phyloP scores from a whole-genome alignment of 2,113 vertebrate genomes.

The Caranx ignobilis region DNA sequence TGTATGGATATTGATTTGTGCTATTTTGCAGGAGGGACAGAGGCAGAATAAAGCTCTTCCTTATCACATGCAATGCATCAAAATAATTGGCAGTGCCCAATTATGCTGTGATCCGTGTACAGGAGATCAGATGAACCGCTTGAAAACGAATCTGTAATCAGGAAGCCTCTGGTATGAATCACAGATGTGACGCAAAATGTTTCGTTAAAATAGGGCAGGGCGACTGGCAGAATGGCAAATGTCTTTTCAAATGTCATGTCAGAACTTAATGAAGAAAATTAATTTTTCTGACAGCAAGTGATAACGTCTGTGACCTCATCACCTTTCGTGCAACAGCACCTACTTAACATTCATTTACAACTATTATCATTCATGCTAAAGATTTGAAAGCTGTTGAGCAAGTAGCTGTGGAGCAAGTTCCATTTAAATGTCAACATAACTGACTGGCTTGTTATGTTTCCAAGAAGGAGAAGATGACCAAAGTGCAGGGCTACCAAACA shows the following conservation, averaged over 20 bases:
- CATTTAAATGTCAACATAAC: neutral
- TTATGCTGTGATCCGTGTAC: constrained; percentile 76
- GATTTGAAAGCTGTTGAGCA: constrained; percentile 3
- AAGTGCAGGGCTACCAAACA: neutral
- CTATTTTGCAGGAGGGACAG: constrained; percentile 46
- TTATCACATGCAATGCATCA: constrained; percentile 70
- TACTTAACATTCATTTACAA: constrained; percentile 29
- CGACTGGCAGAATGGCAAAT: constrained; percentile 6
- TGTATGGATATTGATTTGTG: constrained; percentile 60
- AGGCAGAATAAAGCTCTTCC: constrained; percentile 56
- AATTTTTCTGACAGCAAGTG: constrained; percentile 13
- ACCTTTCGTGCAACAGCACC: constrained; percentile 9
- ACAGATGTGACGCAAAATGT: constrained; percentile 50
- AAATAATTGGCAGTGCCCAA: constrained; percentile 73
- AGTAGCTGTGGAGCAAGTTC: constrained; percentile 19
- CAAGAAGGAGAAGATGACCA: neutral
- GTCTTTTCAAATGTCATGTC: constrained; percentile 21
- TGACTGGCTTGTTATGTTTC: constrained; percentile 7
- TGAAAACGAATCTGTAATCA: constrained; percentile 67
- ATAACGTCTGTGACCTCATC: constrained; percentile 6
- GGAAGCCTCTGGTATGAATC: constrained; percentile 58
- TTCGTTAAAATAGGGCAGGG: constrained; percentile 33
- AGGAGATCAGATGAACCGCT: constrained; percentile 60
- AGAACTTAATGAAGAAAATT: neutral
- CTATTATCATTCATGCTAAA: constrained; percentile 2